Evolutionary conservation across 2,797 vertebrate genomes (phyloP), one percentile per base, ranked within the genome.

Genomic region (Myotis planiceps): DNA sequence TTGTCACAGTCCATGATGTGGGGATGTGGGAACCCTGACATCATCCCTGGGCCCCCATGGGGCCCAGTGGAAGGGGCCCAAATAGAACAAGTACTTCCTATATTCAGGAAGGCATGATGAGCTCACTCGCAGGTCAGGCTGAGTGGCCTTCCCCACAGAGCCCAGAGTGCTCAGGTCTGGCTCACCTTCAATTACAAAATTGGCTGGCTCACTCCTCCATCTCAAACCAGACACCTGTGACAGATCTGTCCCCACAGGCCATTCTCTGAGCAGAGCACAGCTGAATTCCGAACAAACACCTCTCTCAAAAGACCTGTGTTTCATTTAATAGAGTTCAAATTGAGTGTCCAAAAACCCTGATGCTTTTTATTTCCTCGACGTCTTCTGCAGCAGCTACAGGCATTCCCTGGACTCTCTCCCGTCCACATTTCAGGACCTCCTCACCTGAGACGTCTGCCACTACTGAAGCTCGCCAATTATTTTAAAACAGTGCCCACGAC

Each of bases 221-320:
- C 96, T 97, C 97, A 81, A 97, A 97, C 94, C 72, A 98, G 96
- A 98, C 97, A 98, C 97, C 97, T 92, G 79, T 97, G 98, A 98
- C 97, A 96, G 80, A 94, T 93, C 53, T 84, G 74, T 98, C 98
- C 95, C 97, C 63, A 23, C 86, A 88, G 98, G 80, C 92, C 3
- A 0, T 97, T 97, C 96, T 97, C 80, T 88, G 83, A 97, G 96
- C 94, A 10, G 72, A 97, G 92, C 0, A 0, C 76, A 96, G 97
- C 91, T 96, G 97, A 97, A 96, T 97, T 95, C 97, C 98, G 96
- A 98, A 96, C 95, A 98, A 97, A 98, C 96, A 95, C 92, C 65
- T 97, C 98, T 96, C 93, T 96, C 97, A 14, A 90, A 94, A 91
- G 92, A 32, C 76, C 81, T 37, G 34, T 94, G 71, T 98, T 98